phyloP scores from a whole-genome alignment of 2,113 vertebrate genomes.

The Chaetodon trifascialis region DNA sequence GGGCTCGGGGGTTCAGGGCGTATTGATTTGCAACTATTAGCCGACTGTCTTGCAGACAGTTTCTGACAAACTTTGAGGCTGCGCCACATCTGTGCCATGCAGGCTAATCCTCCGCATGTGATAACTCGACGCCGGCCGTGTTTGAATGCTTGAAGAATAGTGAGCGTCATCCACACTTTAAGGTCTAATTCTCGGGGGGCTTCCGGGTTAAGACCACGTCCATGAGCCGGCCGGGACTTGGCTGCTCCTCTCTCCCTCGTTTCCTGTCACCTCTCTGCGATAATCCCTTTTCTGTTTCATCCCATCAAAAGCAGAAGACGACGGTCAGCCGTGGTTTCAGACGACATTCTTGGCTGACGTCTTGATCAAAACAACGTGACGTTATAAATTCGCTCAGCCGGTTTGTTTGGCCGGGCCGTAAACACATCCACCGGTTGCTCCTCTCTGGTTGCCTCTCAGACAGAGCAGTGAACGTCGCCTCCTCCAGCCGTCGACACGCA shows the following conservation, averaged over 20 bases:
- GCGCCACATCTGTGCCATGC: background rate
- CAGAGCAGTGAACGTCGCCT: background rate
- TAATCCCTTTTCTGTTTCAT: background rate
- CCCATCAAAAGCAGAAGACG: background rate
- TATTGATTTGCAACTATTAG: conserved; percentile 66
- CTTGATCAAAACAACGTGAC: conserved; percentile 5
- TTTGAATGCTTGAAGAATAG: background rate
- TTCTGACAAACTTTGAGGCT: conserved; percentile 8
- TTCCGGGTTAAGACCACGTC: too few relatives aligned
- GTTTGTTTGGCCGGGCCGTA: background rate
- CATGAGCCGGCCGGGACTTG: background rate
- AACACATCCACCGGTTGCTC: background rate
- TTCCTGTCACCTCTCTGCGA: background rate
- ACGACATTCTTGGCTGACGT: background rate
- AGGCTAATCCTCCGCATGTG: background rate
- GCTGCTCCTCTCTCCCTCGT: background rate
- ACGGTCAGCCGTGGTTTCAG: background rate
- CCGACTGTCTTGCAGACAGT: conserved; percentile 22
- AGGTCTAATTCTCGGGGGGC: too few relatives aligned
- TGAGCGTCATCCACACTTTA: background rate
- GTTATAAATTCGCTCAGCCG: background rate
- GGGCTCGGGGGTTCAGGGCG: background rate
- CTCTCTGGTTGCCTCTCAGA: background rate
- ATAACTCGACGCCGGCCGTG: background rate
- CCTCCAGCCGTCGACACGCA: background rate